A percentile compares a stretch with the other conserved stretches of the same genome.
Conservation (phyloP, 2,113 vertebrate genomes). For the Urocynchramus pylzowi region DNA sequence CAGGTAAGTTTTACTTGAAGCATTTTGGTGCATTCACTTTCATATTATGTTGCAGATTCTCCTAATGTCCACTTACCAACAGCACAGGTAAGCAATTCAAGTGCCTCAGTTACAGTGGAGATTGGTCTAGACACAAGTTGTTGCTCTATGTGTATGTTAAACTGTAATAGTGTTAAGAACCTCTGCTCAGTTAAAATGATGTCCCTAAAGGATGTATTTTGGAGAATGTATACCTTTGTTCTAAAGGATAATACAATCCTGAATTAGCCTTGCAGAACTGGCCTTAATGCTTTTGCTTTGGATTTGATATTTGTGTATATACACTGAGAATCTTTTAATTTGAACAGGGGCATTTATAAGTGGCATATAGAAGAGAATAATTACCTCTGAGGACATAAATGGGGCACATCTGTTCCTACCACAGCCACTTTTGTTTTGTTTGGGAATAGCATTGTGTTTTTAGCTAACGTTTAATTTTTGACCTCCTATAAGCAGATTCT, state of each 20-base stretch:
- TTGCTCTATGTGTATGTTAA: not conserved
- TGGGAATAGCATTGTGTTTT: not conserved
- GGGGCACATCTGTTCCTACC: not conserved
- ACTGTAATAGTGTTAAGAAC: not conserved
- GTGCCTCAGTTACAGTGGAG: not conserved
- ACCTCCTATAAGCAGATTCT: not conserved
- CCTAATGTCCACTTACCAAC: not conserved
- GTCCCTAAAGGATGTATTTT: not conserved
- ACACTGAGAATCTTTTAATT: not conserved
- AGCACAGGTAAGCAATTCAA: not conserved
- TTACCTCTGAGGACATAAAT: not conserved
- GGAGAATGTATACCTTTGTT: not conserved
- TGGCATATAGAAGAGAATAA: not conserved
- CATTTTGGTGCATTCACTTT: not conserved
- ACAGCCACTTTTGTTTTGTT: not conserved
- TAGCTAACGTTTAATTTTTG: not conserved
- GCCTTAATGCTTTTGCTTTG: not conserved
- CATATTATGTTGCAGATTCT: not conserved
- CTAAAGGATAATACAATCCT: not conserved
- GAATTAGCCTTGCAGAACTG: not conserved
- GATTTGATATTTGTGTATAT: not conserved
- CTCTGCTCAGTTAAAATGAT: not conserved
- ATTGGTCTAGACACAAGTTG: not conserved
- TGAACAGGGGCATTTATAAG: not conserved
- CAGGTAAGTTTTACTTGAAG: slow-evolving; percentile 70